Evolutionary conservation across 2,888 invertebrate genomes (phyloP).

Genomic region (Stratiomys singularior): DNA sequence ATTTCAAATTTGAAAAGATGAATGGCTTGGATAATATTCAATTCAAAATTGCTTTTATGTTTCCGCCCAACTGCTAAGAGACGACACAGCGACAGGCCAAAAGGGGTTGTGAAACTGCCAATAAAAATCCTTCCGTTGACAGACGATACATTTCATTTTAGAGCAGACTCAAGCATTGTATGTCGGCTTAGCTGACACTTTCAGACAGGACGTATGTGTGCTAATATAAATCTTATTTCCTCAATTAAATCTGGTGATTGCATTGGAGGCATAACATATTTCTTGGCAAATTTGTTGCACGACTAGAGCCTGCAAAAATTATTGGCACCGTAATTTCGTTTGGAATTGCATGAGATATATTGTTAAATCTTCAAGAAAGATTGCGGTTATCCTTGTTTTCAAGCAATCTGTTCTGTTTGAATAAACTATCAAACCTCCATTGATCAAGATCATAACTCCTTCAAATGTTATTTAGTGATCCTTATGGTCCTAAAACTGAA

Average conservation of each 20-base stretch:
- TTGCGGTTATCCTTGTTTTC: too few species aligned
- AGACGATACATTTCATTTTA: constrained; percentile 28
- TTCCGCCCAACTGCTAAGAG: background rate
- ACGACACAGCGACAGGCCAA: constrained; percentile 1
- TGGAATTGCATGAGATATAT: too few species aligned
- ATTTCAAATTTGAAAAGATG: background rate
- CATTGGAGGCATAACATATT: background rate
- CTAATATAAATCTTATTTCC: too few species aligned
- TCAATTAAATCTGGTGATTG: background rate
- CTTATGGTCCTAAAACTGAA: background rate
- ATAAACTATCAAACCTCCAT: too few species aligned
- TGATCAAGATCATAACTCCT: too few species aligned
- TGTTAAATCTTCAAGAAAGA: too few species aligned
- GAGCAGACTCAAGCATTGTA: background rate
- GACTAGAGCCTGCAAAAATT: too few species aligned
- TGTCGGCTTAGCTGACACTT: background rate
- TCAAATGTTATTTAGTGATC: too few species aligned
- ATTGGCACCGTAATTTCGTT: too few species aligned
- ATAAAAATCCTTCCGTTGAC: constrained; percentile 39
- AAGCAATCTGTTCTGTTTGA: too few species aligned
- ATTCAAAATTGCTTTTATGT: background rate
- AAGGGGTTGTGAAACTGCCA: constrained; percentile 15
- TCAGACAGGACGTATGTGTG: constrained; percentile 11
- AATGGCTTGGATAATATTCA: background rate
- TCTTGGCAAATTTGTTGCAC: background rate